A percentile compares a stretch with the other conserved stretches of the same genome.
phyloP scores from a whole-genome alignment of 2,113 vertebrate species.

The Calidris pugnax region DNA sequence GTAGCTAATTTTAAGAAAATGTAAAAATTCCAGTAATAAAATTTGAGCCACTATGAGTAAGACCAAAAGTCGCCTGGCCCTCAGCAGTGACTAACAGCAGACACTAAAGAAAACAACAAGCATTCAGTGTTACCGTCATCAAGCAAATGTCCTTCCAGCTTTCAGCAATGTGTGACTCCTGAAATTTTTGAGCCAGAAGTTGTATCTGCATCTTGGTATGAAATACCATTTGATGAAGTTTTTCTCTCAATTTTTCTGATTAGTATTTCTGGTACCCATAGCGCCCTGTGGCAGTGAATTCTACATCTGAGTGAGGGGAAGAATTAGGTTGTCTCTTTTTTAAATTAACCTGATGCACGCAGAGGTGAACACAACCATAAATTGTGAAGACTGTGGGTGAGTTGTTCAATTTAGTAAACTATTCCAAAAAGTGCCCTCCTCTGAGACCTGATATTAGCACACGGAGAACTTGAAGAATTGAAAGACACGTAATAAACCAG shows the following conservation, averaged over 20 bases:
- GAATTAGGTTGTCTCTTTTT: neutral
- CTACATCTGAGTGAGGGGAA: neutral
- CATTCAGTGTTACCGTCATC: neutral
- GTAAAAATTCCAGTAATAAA: neutral
- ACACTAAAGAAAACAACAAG: neutral
- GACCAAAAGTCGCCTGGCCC: neutral
- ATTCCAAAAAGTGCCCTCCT: neutral
- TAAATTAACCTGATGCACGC: neutral
- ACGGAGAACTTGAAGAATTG: neutral
- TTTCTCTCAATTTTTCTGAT: neutral
- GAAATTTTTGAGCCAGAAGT: neutral
- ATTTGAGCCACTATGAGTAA: neutral
- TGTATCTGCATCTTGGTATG: neutral
- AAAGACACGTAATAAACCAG: neutral
- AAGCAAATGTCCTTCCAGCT: neutral
- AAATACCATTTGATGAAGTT: neutral
- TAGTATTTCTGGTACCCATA: fast-evolving
- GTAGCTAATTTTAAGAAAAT: neutral
- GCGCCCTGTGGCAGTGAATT: neutral
- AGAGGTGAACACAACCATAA: neutral
- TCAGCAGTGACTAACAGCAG: fast-evolving
- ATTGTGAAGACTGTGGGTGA: neutral
- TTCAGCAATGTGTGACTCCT: neutral
- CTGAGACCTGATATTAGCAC: neutral
- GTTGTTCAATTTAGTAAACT: neutral